phyloP scores from a whole-genome alignment of 92 coral and sea anemone genomes.

The Siderastrea radians region DNA sequence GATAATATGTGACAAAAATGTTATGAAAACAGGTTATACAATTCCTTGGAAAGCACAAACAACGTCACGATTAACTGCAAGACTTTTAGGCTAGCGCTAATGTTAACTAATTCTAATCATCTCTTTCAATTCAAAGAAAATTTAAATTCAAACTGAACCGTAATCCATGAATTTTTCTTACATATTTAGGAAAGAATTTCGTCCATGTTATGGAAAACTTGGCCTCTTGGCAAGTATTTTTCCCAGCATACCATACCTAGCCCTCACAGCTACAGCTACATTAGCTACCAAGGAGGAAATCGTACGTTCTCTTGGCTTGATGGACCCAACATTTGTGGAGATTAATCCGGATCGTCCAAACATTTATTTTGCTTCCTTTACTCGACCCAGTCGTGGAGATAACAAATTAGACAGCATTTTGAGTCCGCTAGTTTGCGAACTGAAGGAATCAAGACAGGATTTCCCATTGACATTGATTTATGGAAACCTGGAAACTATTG shows the following conservation, averaged over 20 bases:
- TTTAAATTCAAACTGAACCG: too few relatives aligned
- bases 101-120: too few relatives aligned
- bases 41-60: too few relatives aligned
- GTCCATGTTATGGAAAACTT: constrained; percentile 34
- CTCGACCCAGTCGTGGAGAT: neutral
- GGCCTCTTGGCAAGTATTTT: constrained; percentile 25
- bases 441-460: constrained; percentile 30
- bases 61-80: too few relatives aligned
- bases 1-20: too few relatives aligned
- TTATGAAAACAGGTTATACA: too few relatives aligned
- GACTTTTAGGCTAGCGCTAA: too few relatives aligned
- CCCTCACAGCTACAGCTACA: constrained; percentile 1
- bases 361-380: neutral
- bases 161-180: too few relatives aligned
- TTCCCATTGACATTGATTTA: constrained; percentile 67
- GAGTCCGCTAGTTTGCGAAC: constrained; percentile 52
- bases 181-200: neutral
- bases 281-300: neutral
- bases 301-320: neutral
- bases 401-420: constrained; percentile 39
- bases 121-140: too few relatives aligned
- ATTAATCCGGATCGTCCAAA: neutral
- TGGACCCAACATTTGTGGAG: neutral
- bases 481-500: constrained; percentile 64
- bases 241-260: neutral